Evolutionary conservation across 2,888 invertebrate genomes (phyloP).

Genomic region (Ophraella communa): DNA sequence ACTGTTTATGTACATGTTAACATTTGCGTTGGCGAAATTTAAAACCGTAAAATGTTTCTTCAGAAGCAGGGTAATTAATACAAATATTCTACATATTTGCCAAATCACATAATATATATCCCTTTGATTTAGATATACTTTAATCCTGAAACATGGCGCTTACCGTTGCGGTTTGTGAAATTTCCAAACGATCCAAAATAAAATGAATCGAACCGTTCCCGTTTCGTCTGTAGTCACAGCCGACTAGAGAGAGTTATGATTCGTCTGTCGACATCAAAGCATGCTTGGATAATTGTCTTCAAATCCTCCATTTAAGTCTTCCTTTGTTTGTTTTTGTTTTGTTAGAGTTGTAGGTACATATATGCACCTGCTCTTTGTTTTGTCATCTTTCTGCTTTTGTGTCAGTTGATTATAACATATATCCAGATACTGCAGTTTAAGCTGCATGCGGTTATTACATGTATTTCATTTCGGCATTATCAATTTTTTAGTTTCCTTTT

Average conservation of each 20-base stretch:
- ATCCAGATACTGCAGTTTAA: not conserved
- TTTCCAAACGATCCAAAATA: constrained; percentile 30
- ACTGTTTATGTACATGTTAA: too few species aligned
- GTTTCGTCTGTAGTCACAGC: constrained; percentile 29
- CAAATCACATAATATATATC: not conserved
- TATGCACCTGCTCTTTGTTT: constrained; percentile 27
- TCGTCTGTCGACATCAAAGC: constrained; percentile 38
- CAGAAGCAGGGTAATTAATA: too few species aligned
- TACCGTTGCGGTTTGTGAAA: constrained; percentile 13
- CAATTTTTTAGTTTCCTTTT: too few species aligned
- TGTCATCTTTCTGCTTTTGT: constrained; percentile 16
- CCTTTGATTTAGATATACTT: not conserved
- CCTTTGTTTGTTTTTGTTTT: constrained; percentile 21
- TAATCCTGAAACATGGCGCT: constrained; percentile 11
- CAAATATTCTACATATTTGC: not conserved
- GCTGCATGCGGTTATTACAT: too few species aligned
- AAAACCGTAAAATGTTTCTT: too few species aligned
- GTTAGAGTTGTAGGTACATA: constrained; percentile 23
- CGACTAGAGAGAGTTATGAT: constrained; percentile 31
- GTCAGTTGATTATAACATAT: constrained; percentile 8
- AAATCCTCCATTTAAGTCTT: constrained; percentile 28
- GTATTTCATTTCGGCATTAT: too few species aligned
- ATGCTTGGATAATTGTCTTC: constrained; percentile 35
- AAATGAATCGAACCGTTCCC: constrained; percentile 35
- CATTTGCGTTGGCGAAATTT: too few species aligned